phyloP scores from a whole-genome alignment of 2,113 vertebrate genomes.

The Chamaetylas fuelleborni region DNA sequence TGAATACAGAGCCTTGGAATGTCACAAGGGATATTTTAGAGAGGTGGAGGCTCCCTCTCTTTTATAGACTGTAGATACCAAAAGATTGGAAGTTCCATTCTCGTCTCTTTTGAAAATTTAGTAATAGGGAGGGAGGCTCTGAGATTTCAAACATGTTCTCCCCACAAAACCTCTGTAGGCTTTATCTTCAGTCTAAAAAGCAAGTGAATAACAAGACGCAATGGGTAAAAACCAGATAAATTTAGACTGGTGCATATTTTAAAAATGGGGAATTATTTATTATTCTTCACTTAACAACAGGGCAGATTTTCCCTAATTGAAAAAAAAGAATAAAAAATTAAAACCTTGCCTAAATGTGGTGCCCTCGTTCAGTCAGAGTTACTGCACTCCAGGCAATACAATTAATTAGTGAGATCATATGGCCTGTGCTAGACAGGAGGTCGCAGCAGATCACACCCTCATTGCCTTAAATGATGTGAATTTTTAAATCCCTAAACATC shows the following conservation, averaged over 20 bases:
- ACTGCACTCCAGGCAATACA: neutral
- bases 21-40: neutral
- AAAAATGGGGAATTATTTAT: neutral
- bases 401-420: slow-evolving; percentile 41
- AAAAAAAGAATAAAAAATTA: neutral
- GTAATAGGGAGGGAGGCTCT: neutral
- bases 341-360: neutral
- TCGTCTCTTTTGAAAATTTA: neutral
- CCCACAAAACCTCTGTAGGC: neutral
- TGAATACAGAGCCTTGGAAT: neutral
- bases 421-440: neutral
- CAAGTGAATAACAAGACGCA: neutral
- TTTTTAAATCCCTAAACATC: slow-evolving; percentile 18
- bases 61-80: neutral
- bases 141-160: neutral
- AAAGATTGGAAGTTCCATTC: neutral
- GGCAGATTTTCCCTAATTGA: neutral
- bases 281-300: neutral
- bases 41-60: neutral
- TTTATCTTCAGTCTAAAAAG: neutral
- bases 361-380: neutral
- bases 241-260: neutral
- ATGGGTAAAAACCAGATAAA: neutral
- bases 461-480: neutral
- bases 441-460: slow-evolving; percentile 32